Evolutionary conservation across 2,888 invertebrate genomes (phyloP).

Genomic region (Platynereis dumerilii): DNA sequence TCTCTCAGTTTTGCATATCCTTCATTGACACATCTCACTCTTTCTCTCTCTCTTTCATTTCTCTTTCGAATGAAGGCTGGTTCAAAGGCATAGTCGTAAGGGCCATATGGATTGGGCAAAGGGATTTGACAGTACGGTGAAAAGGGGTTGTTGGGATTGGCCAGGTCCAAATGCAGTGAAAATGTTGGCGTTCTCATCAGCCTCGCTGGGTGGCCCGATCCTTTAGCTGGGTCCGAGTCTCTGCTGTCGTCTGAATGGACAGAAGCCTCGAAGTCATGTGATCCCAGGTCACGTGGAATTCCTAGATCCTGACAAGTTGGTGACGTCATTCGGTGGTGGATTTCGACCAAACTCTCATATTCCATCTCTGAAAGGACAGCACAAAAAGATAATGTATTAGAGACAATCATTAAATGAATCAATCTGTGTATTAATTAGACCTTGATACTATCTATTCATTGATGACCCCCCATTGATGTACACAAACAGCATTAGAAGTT

Average conservation of each 20-base stretch:
- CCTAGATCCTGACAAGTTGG: slow-evolving; percentile 55
- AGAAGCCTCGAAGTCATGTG: slow-evolving; percentile 27
- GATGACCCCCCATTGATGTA: no score
- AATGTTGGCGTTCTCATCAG: slow-evolving; percentile 4
- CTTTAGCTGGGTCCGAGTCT: slow-evolving; percentile 26
- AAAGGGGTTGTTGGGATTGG: slow-evolving; percentile 47
- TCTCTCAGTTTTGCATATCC: slow-evolving; percentile 54
- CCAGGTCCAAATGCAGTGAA: slow-evolving; percentile 13
- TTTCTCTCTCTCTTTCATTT: slow-evolving; percentile 60
- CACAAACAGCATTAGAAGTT: no score
- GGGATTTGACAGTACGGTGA: slow-evolving; percentile 57
- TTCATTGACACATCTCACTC: slow-evolving; percentile 61
- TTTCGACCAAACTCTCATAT: slow-evolving; percentile 20
- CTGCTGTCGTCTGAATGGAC: slow-evolving; percentile 8
- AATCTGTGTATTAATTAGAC: no score
- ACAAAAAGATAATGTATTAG: no score
- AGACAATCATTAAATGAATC: no score
- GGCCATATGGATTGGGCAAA: slow-evolving; percentile 46
- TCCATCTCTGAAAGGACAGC: slow-evolving; percentile 18
- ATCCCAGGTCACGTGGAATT: slow-evolving; percentile 45
- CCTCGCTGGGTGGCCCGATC: not conserved
- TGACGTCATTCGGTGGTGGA: slow-evolving; percentile 40
- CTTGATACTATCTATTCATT: no score
- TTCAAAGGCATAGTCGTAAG: slow-evolving; percentile 43
- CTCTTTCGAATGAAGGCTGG: slow-evolving; percentile 56